Conservation (phyloP, 2,797 vertebrate genomes). For the Halcyon smyrnensis region DNA sequence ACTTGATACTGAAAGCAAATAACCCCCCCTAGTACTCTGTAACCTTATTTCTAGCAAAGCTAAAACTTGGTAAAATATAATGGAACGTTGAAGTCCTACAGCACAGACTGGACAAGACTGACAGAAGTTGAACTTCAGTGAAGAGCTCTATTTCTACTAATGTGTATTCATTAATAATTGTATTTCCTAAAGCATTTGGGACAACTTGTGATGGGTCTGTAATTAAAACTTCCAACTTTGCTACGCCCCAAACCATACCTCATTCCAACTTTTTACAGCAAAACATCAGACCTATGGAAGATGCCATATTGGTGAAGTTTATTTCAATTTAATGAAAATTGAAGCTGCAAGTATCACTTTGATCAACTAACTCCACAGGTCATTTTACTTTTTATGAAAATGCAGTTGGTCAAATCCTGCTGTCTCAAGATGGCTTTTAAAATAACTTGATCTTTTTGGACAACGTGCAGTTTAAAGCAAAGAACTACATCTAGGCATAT, state of each 20-base stretch:
- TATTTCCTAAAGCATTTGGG: neutral
- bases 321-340: neutral
- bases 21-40: fast-evolving
- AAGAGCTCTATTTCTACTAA: neutral
- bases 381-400: neutral
- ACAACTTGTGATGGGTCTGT: neutral
- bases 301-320: neutral
- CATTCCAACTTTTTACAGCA: neutral
- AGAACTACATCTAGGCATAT: neutral
- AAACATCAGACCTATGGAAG: neutral
- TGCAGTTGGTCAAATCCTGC: neutral
- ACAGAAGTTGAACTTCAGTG: neutral
- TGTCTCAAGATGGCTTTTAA: neutral
- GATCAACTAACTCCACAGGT: neutral
- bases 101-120: neutral
- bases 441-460: neutral
- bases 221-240: neutral
- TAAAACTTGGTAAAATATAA: neutral
- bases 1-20: neutral
- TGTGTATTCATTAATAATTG: neutral
- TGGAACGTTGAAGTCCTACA: neutral
- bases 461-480: neutral
- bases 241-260: neutral
- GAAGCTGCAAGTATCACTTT: neutral
- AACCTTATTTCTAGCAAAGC: neutral